These are phyloP conservation scores for Drosophila pallidifrons DNA, from an alignment of 1,140 invertebrate genomes.

Conservation along the genomic window DNA sequence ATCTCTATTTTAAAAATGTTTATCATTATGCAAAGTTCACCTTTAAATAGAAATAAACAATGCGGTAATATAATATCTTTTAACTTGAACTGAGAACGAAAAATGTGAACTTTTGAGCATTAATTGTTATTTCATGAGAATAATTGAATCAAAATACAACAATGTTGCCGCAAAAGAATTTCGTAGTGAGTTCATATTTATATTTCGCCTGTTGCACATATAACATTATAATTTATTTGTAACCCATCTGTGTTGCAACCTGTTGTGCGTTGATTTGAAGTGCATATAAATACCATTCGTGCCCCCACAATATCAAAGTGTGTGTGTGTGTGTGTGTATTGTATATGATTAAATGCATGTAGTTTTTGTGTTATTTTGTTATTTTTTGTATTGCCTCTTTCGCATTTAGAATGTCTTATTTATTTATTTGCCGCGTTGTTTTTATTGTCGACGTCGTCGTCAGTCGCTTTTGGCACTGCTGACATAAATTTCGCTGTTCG, in stretches of 20 bases:
- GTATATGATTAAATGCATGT: slow-evolving; percentile 26
- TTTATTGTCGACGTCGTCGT: slow-evolving; percentile 49
- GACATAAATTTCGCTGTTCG: slow-evolving; percentile 77
- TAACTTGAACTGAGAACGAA: no score
- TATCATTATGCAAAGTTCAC: no score
- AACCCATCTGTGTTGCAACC: slow-evolving; percentile 59
- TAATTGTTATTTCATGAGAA: not conserved
- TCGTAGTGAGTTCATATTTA: not conserved
- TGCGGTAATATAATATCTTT: no score
- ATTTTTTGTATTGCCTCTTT: slow-evolving; percentile 25
- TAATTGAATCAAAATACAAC: not conserved
- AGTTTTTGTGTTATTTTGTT: slow-evolving; percentile 5
- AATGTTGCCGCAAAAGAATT: not conserved
- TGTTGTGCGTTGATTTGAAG: slow-evolving; percentile 64
- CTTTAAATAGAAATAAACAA: no score
- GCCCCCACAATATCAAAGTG: not conserved
- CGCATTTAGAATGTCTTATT: slow-evolving; percentile 53
- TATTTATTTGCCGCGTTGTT: slow-evolving; percentile 73
- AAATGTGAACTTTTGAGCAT: no score
- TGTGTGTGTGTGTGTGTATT: not conserved
- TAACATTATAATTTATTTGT: slow-evolving; percentile 12
- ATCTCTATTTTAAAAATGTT: no score
- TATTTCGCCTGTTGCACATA: slow-evolving; percentile 1
- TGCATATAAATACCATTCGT: slow-evolving; percentile 42
- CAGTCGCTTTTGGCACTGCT: slow-evolving; percentile 76